Evolutionary conservation across 2,113 vertebrate species (phyloP), one percentile per base, ranked within the genome.

Genomic region (Peromyscus maniculatus): DNA sequence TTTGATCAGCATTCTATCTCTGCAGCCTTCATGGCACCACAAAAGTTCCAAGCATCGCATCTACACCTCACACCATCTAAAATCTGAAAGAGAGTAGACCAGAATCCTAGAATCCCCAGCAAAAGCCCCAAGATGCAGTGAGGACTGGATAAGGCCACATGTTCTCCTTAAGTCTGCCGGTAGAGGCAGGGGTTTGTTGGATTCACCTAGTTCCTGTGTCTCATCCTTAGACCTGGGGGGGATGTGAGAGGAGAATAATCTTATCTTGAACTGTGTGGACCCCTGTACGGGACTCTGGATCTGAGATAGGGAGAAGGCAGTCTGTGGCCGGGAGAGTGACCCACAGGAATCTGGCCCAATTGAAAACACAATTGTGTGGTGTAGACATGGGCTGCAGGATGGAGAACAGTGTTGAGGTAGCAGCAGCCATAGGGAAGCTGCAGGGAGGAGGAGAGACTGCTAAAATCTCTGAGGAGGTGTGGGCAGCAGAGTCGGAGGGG

Each of bases 41-140:
- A 87, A 72, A 55, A 67, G 52, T 93, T 95, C 64, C 59, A 87
- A 78, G 90, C 52, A 11, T 93, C 33, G 66, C 13, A 91, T 78
- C 33, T 72, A 31, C 5, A 93, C 21, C 64, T 52, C n/a, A 39
- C 13, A 57, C 46, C 5, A 15, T 67, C 75, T 64, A 66, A 49
- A 95, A 31, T 43, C 72, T 43, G 57, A 46, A 83, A 36, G 55
- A 49, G 12, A 31, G 21, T 17, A 72, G 26, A 46, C 1, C 43
- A 64, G 33, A n/a, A 69, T 31, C 57, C 36, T 49, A 71, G 64
- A 69, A 96, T 87, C 89, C 78, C 59, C 67, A 91, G 82, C 64
- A 87, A 49, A 90, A 92, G 21, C 71, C 52, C 39, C 62, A 55
- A 93, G 39, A 75, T 77, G 90, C 84, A 36, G 79, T 33, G 33